phyloP scores from a whole-genome alignment of 2,113 vertebrate species.

The Prietella phreatophila region DNA sequence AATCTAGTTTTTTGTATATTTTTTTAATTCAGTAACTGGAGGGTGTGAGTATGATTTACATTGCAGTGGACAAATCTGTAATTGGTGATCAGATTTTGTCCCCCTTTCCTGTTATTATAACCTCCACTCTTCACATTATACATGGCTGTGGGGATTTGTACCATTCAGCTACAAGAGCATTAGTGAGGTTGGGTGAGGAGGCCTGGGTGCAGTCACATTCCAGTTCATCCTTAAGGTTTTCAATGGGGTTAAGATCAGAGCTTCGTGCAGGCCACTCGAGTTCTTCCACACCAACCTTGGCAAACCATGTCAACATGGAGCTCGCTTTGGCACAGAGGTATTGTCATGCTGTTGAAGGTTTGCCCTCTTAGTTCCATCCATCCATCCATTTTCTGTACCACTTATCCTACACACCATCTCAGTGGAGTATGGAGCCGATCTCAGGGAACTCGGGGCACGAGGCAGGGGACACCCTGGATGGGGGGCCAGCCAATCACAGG shows the following conservation, averaged over 20 bases:
- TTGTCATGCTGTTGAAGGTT: background rate
- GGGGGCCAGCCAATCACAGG: too few species aligned
- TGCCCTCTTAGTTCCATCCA: too few species aligned
- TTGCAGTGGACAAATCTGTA: constrained; percentile 15
- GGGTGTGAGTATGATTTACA: constrained; percentile 4
- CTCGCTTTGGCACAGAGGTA: background rate
- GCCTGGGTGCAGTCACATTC: background rate
- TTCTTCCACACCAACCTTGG: background rate
- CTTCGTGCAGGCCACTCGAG: background rate
- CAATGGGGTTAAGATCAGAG: too few species aligned
- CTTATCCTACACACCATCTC: too few species aligned
- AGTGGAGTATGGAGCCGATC: too few species aligned
- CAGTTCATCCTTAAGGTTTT: background rate
- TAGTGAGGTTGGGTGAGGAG: background rate
- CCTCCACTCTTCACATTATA: background rate
- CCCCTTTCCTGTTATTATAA: background rate
- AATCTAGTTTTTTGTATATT: background rate
- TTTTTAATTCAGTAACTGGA: constrained; percentile 35
- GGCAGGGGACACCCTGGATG: too few species aligned
- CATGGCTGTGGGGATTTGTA: background rate
- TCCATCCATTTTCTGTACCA: too few species aligned
- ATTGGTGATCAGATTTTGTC: constrained; percentile 4
- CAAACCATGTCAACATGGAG: background rate
- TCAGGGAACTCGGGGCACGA: too few species aligned
- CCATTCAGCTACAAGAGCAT: background rate